Base-by-base conservation (phyloP, 2,797 vertebrate species). In the Microhierax caerulescens region DNA sequence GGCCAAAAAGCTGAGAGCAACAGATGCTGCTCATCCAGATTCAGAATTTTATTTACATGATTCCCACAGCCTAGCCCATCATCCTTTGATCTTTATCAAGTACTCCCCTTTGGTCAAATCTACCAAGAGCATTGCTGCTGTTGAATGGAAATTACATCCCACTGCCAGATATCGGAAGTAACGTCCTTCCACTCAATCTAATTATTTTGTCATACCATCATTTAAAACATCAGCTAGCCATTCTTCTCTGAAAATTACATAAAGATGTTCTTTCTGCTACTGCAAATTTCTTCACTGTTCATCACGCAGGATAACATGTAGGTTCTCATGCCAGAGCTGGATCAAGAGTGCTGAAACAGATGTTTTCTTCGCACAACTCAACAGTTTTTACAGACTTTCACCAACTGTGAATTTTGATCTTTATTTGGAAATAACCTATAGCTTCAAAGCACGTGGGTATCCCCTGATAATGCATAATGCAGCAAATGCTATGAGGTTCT, bases 81-180 rank as follows among this genome's bases (percentile, higher is more conserved):
- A 63, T 37, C 34, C 78, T 96, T 95, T 95, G 83, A 92, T 95
- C 82, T 94, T 92, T 91, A 88, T 70, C 59, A 56, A 81, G 53
- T 78, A 72, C 32, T 75, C 61, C 30, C 25, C 37, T 87, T 95
- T 85, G 37, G 63, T 83, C 75, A 84, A 90, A 86, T 60, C 63
- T 87, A 39, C 70, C 16, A 84, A 64, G 57, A 84, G 6, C n/a
- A 30, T 54, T 88, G 47, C 39, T 76, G 65, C 45, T 86, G 48
- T 53, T 82, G 88, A 65, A 88, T 8, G 79, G 87, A 95, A 97
- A 97, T 94, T 93, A 9, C 48, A 79, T 92, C 89, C 64, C 41
- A 67, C 21, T 88, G 68, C 11, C 74, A 74, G 75, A 67, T 70
- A 69, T 18, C 85, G 70, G 48, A 94, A 87, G 28, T 34, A 78